Conservation (phyloP, 2,888 invertebrate genomes). For the Tillus elongatus region DNA sequence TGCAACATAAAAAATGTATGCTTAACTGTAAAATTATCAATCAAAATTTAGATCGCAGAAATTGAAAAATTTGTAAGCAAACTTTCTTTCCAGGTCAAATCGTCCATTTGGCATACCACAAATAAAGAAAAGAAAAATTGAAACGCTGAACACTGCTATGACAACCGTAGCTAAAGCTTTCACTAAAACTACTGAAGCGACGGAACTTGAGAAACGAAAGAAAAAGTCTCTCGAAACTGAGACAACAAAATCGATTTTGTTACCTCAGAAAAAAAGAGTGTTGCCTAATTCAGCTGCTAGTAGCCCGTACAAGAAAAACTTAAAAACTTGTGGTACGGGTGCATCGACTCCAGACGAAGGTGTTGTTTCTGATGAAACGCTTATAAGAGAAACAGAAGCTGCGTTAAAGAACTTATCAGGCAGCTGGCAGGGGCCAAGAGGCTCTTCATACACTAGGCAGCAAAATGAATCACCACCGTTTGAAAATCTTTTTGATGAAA, state of each 20-base stretch:
- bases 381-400: slow-evolving; percentile 81
- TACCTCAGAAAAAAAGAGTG: slow-evolving; percentile 54
- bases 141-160: slow-evolving; percentile 36
- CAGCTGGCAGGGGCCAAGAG: slow-evolving; percentile 68
- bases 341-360: slow-evolving; percentile 34
- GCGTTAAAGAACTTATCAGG: slow-evolving; percentile 80
- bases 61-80: no score
- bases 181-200: slow-evolving; percentile 27
- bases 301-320: slow-evolving; percentile 40
- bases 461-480: slow-evolving; percentile 73
- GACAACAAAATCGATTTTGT: slow-evolving; percentile 39
- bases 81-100: slow-evolving; percentile 35
- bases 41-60: no score
- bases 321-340: slow-evolving; percentile 39
- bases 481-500: slow-evolving; percentile 77
- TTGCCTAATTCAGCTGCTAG: slow-evolving; percentile 32
- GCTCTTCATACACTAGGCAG: slow-evolving; percentile 52
- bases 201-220: slow-evolving; percentile 42
- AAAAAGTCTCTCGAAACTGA: slow-evolving; percentile 40
- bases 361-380: slow-evolving; percentile 61
- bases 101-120: slow-evolving; percentile 43
- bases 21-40: no score
- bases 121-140: slow-evolving; percentile 62
- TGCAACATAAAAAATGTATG: no score
- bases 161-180: slow-evolving; percentile 32